These are phyloP conservation scores for Meandrina meandrites DNA, from an alignment of 92 coral and sea anemone species.

Conservation along the genomic window DNA sequence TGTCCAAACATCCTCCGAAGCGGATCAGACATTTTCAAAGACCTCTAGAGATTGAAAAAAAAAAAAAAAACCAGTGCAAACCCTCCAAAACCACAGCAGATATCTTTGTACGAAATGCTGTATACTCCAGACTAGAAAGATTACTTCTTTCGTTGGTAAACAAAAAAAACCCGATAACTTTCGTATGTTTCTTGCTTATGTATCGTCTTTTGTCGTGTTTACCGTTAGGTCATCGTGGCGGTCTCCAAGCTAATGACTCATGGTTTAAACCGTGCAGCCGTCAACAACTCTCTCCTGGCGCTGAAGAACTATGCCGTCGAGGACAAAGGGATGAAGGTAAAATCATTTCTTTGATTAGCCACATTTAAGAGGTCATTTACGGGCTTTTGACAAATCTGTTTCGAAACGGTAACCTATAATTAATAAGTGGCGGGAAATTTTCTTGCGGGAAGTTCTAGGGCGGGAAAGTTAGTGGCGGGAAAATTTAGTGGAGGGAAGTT, in stretches of 20 bases:
- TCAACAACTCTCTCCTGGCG: constrained; percentile 78
- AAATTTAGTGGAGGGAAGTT: background rate
- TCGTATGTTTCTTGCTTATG: background rate
- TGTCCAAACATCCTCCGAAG: too few species aligned
- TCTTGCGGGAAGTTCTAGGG: background rate
- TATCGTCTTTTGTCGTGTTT: background rate
- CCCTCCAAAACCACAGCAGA: background rate
- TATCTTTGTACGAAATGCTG: background rate
- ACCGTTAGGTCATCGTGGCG: constrained; percentile 87
- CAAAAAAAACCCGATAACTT: too few species aligned
- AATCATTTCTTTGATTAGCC: background rate
- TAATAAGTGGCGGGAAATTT: background rate
- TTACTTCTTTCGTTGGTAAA: background rate
- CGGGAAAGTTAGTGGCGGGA: background rate
- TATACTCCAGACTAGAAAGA: background rate
- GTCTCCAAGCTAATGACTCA: constrained; percentile 91
- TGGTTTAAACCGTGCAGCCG: constrained; percentile 92
- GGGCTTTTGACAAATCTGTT: background rate
- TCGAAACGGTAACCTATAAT: background rate
- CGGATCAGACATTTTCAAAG: too few species aligned
- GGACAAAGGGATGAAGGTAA: constrained; percentile 95
- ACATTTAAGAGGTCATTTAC: background rate
- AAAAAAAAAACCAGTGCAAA: too few species aligned
- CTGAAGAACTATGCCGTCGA: constrained; percentile 88
- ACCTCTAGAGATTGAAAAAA: too few species aligned